Evolutionary conservation across 1,140 invertebrate species (phyloP), one percentile per base, ranked within the genome.

Genomic region (Dinoponera quadriceps): DNA sequence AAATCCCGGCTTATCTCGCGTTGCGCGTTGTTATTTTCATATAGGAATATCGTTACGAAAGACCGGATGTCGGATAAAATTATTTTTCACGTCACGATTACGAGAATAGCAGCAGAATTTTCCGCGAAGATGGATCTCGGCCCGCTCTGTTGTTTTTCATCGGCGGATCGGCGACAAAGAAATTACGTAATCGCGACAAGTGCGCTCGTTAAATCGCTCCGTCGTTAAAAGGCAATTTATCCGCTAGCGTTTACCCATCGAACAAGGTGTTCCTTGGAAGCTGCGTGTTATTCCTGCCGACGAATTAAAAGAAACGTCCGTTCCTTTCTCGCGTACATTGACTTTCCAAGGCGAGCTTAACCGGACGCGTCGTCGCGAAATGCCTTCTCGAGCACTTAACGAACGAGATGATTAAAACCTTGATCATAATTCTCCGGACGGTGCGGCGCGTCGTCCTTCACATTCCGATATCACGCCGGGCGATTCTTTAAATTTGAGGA

Each of bases 401-500:
- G 57, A 84, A 74, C 14, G 16, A 20, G 11, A 20, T 27, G 20
- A 69, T 71, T 59, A 38, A 1, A n/a, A 59, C 7, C 14, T 38
- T 44, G 22, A 65, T 13, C 69, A 82, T 54, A 25, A 25, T 38
- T 72, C 3, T 38, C 4, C 20, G 7, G 4, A 66, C 14, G 72
- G 20, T 9, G 62, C 33, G 33, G 7, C 0, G 4, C 3, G 38
- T 44, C 38, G 7, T 44, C 3, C 7, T 44, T 44, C 38, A 11
- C 0, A 44, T 44, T 11, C 71, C 71, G 29, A 55, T 48, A 16
- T 13, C 3, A 22, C 2, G 14, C 22, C 48, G 16, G 20, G 68
- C 59, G 7, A 33, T 68, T 55, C 65, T 73, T 81, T 49, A 60
- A 57, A 74, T 81, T 81, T 22, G 18, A 14, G 25, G 54, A 3